A percentile compares a stretch with the other conserved stretches of the same genome.
These are phyloP conservation scores for Brienomyrus longianalis DNA, from an alignment of 2,113 vertebrate species.

Conservation along the genomic window DNA sequence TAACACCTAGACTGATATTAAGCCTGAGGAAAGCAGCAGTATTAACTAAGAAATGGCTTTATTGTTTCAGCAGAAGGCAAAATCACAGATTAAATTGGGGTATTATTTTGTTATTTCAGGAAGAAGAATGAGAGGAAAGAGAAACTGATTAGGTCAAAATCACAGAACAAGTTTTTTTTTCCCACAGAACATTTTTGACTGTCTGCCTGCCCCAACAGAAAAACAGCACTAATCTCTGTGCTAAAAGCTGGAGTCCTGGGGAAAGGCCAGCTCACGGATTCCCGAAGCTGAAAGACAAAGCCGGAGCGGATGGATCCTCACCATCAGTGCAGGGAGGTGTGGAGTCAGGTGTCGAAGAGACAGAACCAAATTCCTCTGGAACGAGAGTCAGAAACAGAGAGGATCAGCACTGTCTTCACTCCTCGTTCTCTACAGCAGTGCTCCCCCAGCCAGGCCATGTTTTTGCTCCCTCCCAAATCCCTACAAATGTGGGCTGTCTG, in stretches of 20 bases:
- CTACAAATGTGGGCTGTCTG: neutral
- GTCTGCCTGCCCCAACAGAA: neutral
- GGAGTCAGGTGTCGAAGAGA: slow-evolving; percentile 68
- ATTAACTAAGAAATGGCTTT: neutral
- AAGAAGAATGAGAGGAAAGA: neutral
- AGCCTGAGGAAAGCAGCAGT: neutral
- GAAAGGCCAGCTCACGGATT: neutral
- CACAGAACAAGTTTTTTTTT: neutral
- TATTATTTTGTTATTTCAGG: neutral
- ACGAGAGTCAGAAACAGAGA: slow-evolving; percentile 29
- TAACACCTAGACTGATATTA: neutral
- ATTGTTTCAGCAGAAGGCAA: neutral
- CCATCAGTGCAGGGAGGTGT: slow-evolving; percentile 68
- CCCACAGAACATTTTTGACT: neutral
- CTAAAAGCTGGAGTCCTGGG: neutral
- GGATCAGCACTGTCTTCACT: neutral
- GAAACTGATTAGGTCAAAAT: neutral
- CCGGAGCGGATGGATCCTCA: slow-evolving; percentile 29
- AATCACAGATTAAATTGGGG: neutral
- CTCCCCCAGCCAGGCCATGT: neutral
- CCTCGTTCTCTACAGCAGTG: neutral
- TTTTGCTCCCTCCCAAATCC: neutral
- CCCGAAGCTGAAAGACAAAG: neutral
- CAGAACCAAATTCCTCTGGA: slow-evolving; percentile 69
- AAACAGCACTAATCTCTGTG: neutral